These are phyloP conservation scores for Hormaphis cornu DNA, from an alignment of 1,140 invertebrate species.

Conservation along the genomic window DNA sequence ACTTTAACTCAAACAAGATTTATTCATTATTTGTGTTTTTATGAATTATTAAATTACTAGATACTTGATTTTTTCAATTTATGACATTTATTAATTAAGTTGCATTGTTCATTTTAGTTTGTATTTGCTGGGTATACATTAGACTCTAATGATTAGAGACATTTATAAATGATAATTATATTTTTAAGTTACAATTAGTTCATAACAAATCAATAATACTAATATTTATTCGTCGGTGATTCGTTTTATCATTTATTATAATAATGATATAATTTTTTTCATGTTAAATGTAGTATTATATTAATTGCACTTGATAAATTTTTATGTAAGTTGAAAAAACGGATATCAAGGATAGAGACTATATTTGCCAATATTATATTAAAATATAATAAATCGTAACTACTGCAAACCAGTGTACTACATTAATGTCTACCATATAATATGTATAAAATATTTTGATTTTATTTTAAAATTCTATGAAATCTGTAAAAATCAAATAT, in stretches of 20 bases:
- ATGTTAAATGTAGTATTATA: slow-evolving; percentile 16
- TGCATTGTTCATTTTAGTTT: background rate
- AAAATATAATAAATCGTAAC: slow-evolving; percentile 12
- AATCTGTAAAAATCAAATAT: too few relatives aligned
- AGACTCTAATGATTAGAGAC: background rate
- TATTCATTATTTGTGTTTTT: background rate
- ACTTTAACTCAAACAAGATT: background rate
- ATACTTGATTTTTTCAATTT: background rate
- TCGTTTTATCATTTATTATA: background rate
- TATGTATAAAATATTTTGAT: too few relatives aligned
- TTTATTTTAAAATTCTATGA: too few relatives aligned
- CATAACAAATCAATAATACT: background rate
- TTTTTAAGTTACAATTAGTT: slow-evolving; percentile 14
- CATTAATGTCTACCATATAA: too few relatives aligned
- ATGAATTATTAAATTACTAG: background rate
- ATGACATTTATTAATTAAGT: slow-evolving; percentile 3
- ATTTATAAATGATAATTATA: slow-evolving; percentile 5
- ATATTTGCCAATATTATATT: slow-evolving; percentile 25
- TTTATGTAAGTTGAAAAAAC: slow-evolving; percentile 6
- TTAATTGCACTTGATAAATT: slow-evolving; percentile 14
- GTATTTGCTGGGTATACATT: background rate
- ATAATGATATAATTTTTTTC: background rate
- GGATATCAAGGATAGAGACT: slow-evolving; percentile 8
- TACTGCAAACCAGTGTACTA: too few relatives aligned
- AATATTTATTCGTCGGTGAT: slow-evolving; percentile 9